Conservation (phyloP, 2,113 vertebrate species). For the Orthonyx spaldingii region DNA sequence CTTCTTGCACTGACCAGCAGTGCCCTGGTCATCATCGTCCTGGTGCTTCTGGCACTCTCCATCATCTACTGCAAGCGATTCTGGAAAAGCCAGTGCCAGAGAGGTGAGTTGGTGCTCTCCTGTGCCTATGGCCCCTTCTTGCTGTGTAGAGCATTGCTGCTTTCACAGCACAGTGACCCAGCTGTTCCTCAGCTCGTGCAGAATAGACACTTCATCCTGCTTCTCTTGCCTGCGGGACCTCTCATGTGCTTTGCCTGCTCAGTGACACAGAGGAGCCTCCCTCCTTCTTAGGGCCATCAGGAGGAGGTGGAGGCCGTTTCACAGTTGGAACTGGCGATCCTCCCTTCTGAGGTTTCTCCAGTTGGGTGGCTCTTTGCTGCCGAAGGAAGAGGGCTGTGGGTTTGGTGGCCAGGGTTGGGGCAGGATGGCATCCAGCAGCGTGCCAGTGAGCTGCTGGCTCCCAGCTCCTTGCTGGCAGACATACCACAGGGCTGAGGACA, state of each 20-base stretch:
- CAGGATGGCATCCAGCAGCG: neutral
- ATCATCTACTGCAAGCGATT: constrained; percentile 75
- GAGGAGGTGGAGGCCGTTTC: neutral
- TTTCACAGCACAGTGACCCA: neutral
- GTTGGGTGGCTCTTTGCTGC: neutral
- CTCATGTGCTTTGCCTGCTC: neutral
- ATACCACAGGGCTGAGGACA: neutral
- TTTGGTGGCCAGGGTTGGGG: neutral
- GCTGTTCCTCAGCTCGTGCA: neutral
- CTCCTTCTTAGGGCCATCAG: neutral
- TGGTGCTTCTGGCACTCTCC: constrained; percentile 71
- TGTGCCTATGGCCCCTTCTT: rapidly evolving
- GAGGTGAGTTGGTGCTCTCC: constrained; percentile 42
- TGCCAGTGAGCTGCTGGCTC: neutral
- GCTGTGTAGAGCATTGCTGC: neutral
- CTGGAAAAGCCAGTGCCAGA: constrained; percentile 72
- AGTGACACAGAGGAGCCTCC: neutral
- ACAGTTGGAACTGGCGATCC: neutral
- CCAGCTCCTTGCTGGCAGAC: neutral
- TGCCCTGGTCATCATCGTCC: constrained; percentile 65
- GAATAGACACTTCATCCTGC: neutral
- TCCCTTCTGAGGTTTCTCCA: neutral
- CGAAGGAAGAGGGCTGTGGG: neutral
- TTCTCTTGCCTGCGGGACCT: neutral
- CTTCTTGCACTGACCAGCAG: constrained; percentile 70